Evolutionary conservation across 2,113 vertebrate species (phyloP), one percentile per base, ranked within the genome.

Genomic region (Hepsetus odoe): DNA sequence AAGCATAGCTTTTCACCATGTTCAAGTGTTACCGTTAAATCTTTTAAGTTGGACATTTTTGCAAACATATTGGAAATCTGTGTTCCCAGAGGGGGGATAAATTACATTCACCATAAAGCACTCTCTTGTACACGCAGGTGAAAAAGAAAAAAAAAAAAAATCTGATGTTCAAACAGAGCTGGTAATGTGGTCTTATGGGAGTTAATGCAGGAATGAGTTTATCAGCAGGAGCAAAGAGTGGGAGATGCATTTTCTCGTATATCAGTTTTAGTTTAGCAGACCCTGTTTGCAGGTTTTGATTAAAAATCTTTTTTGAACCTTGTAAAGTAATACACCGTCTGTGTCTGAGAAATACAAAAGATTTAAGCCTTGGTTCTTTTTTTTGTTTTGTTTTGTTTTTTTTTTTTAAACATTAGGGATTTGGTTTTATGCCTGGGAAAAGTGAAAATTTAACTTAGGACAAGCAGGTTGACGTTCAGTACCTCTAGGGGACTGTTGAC

Each of bases 51-150:
- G 13, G 56, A 59, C 30, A 59, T 59, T 59, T 59, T 59, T 59
- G 28, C 14, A 11, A 59, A 12, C 56, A 53, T 53, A 53, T 22
- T 46, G 44, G 9, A 46, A 16, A 9, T 46, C 2, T 16, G 14
- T 16, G 14, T 16, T 16, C 9, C 58, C 58, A 61, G 11, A 16
- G 13, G 58, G 58, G 28, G 16, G 30, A 18, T 32, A 18, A 32
- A 61, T 61, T 61, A 32, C 58, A 5, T 61, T 61, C 58, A 61
- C 58, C 58, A 61, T 14, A 33, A 30, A 32, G 28, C 58, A 33
- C 58, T 30, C 14, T 18, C 26, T 32, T 61, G 14, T 61, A 30
- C 30, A 33, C n/a, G 61, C n/a, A 35, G 33, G 33, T 20, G 61
- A 33, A 62, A 14, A n/a, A n/a, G n/a, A n/a, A n/a, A n/a, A n/a